Evolutionary conservation across 2,113 vertebrate genomes (phyloP).

Genomic region (Vimba vimba): DNA sequence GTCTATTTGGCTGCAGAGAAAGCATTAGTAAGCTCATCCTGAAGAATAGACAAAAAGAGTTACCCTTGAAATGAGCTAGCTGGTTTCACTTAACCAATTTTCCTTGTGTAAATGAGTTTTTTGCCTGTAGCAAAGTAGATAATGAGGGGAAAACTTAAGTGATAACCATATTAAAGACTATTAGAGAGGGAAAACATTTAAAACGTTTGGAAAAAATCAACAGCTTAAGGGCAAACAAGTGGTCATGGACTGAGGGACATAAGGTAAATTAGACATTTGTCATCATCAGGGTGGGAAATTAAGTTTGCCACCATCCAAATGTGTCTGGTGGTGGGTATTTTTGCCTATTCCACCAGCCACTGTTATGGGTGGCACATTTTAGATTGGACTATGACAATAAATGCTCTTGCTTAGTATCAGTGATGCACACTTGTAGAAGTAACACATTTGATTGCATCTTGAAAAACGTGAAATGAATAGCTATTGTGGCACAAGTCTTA

Average conservation of each 20-base stretch:
- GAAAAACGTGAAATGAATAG: no score
- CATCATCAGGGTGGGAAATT: neutral
- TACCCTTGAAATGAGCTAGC: constrained; percentile 70
- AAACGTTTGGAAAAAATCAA: constrained; percentile 22
- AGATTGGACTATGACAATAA: neutral
- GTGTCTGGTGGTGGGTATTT: neutral
- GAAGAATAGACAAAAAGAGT: constrained; percentile 68
- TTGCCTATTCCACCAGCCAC: neutral
- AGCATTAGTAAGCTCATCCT: constrained; percentile 76
- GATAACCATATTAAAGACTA: constrained; percentile 37
- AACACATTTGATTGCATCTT: neutral
- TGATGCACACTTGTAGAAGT: neutral
- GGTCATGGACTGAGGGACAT: neutral
- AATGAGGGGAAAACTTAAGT: constrained; percentile 50
- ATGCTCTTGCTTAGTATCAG: neutral
- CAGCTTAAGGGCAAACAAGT: constrained; percentile 10
- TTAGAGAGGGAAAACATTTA: constrained; percentile 43
- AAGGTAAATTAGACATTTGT: neutral
- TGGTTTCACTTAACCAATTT: constrained; percentile 68
- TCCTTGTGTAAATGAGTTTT: constrained; percentile 54
- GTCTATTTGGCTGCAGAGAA: constrained; percentile 76
- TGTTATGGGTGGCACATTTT: neutral
- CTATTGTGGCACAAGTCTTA: no score
- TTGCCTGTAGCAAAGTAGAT: constrained; percentile 53
- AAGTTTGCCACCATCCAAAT: neutral